Conservation (phyloP, 2,113 vertebrate species). For the Pterocles gutturalis region DNA sequence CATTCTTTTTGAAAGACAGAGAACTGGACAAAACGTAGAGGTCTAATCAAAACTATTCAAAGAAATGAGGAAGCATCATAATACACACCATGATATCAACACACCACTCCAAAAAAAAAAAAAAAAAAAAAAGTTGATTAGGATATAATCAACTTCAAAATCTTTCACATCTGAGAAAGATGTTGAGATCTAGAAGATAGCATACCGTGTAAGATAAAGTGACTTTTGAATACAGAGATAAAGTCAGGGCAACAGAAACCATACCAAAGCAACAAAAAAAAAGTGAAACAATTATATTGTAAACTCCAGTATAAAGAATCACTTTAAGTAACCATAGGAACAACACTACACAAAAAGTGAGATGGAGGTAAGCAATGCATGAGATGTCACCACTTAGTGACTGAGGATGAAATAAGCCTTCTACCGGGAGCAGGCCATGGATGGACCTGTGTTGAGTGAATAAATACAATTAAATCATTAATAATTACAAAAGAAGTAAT, state of each 20-base stretch:
- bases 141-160: background rate
- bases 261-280: background rate
- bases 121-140: background rate
- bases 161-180: background rate
- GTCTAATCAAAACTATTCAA: background rate
- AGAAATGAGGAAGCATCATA: background rate
- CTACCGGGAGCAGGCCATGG: constrained; percentile 40
- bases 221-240: background rate
- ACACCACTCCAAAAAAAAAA: background rate
- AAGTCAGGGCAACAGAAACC: background rate
- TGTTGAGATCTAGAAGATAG: background rate
- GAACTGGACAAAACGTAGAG: background rate
- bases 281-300: background rate
- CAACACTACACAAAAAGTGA: background rate
- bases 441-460: constrained; percentile 57
- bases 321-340: constrained; percentile 47
- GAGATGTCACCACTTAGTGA: constrained; percentile 20
- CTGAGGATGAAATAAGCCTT: constrained; percentile 47
- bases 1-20: background rate
- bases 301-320: constrained; percentile 28
- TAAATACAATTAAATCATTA: constrained; percentile 67
- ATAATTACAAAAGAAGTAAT: constrained; percentile 49
- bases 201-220: background rate
- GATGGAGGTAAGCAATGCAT: background rate
- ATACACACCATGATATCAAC: background rate